Base-by-base conservation (phyloP, 1,140 invertebrate species). In the Bombus sylvicola region DNA sequence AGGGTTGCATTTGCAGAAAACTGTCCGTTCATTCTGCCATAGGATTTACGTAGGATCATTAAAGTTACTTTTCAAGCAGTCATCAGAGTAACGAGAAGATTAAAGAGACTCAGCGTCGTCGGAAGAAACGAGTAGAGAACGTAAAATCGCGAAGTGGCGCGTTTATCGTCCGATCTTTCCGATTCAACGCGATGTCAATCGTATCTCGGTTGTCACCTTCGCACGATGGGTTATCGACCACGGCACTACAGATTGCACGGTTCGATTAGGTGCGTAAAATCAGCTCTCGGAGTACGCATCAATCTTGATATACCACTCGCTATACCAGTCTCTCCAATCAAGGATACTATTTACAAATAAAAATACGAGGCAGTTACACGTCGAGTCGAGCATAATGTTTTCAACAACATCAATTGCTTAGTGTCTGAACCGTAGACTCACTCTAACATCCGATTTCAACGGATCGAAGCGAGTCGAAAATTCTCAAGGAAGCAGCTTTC, bases 221-320 rank as follows among this genome's bases (percentile, higher is more conserved):
- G 66, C 64, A 74, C 68, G 82, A 66, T 37, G 59, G 78, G 53
- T 88, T 79, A 87, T 88, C 82, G 77, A 71, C 66, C 53, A 43
- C 66, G 22, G 71, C 57, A 83, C 71, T 73, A 2, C 73, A 71
- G 81, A 90, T 90, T 75, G 81, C 85, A 79, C 81, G 88, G 75
- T n/a, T 68, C 75, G 88, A 90, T 90, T 69, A 68, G 13, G 31
- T 43, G 75, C 71, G 66, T 71, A 79, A 90, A 87, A 90, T 90
- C 78, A 72, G 47, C 69, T n/a, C 59, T 59, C 31, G 72, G 47
- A 73, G 25, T 41, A 15, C 39, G 75, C 68, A 80, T 41, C 62
- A 74, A 84, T 90, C 76, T 66, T 57, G 88, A 88, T 88, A 8
- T 22, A 22, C 71, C 28, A 34, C 43, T 34, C 31, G 41, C 43